Conservation (phyloP, 2,797 vertebrate species). For the Neomorphus geoffroyi region DNA sequence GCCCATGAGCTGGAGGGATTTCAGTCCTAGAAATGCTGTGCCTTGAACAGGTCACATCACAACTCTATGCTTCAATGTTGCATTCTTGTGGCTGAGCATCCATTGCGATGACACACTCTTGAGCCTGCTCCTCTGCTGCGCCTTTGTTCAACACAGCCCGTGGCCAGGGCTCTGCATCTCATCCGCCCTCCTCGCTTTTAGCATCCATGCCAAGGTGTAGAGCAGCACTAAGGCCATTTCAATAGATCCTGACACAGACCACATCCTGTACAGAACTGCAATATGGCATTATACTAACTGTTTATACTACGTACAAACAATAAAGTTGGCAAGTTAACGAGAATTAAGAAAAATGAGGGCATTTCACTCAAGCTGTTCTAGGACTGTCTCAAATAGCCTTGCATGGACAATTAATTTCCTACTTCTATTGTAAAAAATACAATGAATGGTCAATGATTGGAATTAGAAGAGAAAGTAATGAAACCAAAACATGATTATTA, state of each 20-base stretch:
- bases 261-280: not conserved
- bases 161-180: not conserved
- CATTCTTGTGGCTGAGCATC: not conserved
- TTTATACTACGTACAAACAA: not conserved
- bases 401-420: not conserved
- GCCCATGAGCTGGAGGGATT: not conserved
- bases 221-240: not conserved
- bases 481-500: not conserved
- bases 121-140: not conserved
- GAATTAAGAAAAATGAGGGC: constrained; percentile 10
- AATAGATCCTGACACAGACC: not conserved
- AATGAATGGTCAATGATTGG: not conserved
- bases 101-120: fast-evolving
- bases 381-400: not conserved
- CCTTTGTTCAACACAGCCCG: not conserved
- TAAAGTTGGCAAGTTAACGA: not conserved
- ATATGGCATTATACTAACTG: not conserved
- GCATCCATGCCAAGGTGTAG: not conserved
- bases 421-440: not conserved
- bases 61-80: not conserved
- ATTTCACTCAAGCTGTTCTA: not conserved
- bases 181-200: not conserved
- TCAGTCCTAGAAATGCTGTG: not conserved
- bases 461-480: constrained; percentile 20
- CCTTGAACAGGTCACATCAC: not conserved